These are phyloP conservation scores for Danio rerio DNA, from an alignment of 2,113 vertebrate species.

Conservation along the genomic window DNA sequence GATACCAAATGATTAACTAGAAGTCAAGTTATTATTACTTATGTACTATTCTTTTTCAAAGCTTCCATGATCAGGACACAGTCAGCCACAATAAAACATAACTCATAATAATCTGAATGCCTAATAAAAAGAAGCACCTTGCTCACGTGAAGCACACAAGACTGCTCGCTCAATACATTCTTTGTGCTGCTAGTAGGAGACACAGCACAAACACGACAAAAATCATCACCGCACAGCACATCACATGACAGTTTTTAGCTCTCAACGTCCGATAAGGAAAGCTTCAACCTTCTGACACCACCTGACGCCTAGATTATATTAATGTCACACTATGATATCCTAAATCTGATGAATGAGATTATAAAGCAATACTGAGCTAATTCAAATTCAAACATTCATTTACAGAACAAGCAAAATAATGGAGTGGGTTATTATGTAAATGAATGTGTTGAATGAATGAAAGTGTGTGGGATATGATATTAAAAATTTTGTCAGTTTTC, in stretches of 20 bases:
- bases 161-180: not conserved
- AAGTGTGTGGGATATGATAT: no score
- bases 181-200: not conserved
- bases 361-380: not conserved
- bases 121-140: not conserved
- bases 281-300: not conserved
- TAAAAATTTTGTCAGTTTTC: no score
- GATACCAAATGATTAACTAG: no score
- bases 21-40: no score
- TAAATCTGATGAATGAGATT: not conserved
- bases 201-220: not conserved
- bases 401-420: no score
- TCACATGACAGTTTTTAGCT: conserved; percentile 22
- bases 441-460: no score
- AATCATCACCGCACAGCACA: not conserved
- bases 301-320: not conserved
- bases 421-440: no score
- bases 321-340: not conserved
- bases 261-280: not conserved
- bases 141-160: not conserved
- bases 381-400: not conserved
- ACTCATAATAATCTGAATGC: not conserved
- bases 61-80: not conserved
- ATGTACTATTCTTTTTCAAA: not conserved
- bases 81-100: not conserved